Evolutionary conservation across 2,113 vertebrate genomes (phyloP).

Genomic region (Dasyprocta punctata): DNA sequence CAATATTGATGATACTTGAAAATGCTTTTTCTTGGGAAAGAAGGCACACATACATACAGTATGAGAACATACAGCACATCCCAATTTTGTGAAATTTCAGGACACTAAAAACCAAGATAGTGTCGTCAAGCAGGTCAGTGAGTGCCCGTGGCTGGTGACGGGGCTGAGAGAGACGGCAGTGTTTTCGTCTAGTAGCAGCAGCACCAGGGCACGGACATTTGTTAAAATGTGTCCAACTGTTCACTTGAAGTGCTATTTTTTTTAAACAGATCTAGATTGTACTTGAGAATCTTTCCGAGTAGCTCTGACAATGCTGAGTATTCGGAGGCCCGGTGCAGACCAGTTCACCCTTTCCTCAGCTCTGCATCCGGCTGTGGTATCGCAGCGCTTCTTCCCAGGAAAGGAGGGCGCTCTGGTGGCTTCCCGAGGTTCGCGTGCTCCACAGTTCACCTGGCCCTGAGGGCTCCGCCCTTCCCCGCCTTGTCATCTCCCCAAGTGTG

Average conservation of each 20-base stretch:
- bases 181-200: not conserved
- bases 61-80: not conserved
- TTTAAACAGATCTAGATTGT: not conserved
- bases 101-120: not conserved
- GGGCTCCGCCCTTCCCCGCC: not conserved
- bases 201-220: not conserved
- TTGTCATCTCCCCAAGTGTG: not conserved
- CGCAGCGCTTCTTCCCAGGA: constrained; percentile 8
- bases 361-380: not conserved
- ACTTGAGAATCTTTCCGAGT: constrained; percentile 3
- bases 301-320: constrained; percentile 21
- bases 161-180: not conserved
- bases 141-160: not conserved
- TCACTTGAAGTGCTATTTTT: not conserved
- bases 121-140: not conserved
- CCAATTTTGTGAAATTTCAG: constrained; percentile 3
- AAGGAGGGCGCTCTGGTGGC: not conserved
- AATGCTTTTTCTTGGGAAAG: constrained; percentile 10
- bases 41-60: not conserved
- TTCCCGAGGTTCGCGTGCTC: not conserved
- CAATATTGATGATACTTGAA: not conserved
- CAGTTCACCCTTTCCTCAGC: not conserved
- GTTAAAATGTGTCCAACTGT: not conserved
- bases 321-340: not conserved
- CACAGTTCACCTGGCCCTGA: not conserved